Base-by-base conservation (phyloP, 2,888 invertebrate species). In the Monoplex corrugatus region DNA sequence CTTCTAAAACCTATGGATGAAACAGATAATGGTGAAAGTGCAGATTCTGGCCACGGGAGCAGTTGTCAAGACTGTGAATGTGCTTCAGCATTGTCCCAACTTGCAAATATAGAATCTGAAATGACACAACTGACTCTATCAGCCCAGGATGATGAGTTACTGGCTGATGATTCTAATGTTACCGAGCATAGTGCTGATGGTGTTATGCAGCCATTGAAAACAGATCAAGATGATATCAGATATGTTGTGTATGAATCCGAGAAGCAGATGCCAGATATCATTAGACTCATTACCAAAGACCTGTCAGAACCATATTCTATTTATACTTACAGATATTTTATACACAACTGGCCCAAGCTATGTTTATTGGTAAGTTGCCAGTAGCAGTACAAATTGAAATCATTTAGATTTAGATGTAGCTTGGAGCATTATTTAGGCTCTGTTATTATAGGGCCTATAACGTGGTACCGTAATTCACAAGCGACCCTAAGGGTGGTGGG, bases 291-390 rank as follows among this genome's bases (percentile, higher is more conserved):
- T 96, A 99, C 99, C 96, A 99, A 99, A 96, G 99, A 99, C 97
- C 97, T 99, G 94, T 99, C 99, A 90, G 99, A 99, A 97, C 99
- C 99, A 72, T 99, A 99, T 97, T 99, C 99, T 93, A 99, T 99
- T 97, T 99, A 99, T 96, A 99, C 99, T 50, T 99, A 99, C 97
- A 98, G 99, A 97, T 99, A 99, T 97, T 99, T 99, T 97, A 99
- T 99, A 96, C 99, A 99, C 96, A 99, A 99, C 96, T 99, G 99
- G 99, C 99, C 99, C 96, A 98, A 99, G 96, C 97, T 99, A 93
- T 99, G 99, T 97, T 99, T 99, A 97, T 97, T 99, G 97, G 98
- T 98, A 96, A 97, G 97, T 90, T n/a, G 40, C 19, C 2, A 38
- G 10, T 75, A n/a, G n/a, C n/a, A n/a, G n/a, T n/a, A n/a, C n/a